Evolutionary conservation across 2,113 vertebrate genomes (phyloP), one percentile per base, ranked within the genome.

Genomic region (Tyrannus savana): DNA sequence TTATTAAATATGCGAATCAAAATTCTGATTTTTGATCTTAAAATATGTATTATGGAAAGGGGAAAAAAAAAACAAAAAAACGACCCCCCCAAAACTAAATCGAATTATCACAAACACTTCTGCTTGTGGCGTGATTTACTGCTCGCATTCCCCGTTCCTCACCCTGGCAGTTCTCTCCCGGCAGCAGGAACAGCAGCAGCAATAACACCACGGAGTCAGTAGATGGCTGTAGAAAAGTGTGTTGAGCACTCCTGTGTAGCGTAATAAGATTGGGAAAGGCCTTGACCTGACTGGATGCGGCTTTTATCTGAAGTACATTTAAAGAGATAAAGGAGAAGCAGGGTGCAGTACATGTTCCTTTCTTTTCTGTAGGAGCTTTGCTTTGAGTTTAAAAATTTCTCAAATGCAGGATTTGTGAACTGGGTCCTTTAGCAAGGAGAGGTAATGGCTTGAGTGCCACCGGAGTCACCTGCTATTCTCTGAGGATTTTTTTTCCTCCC

Each of bases 201-300:
- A 98, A 63, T 98, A 97, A 94, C 98, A 46, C 91, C 25, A 6
- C 73, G 81, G 91, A 93, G 98, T 98, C 98, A 97, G 98, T 98
- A 99, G 98, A 98, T 98, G 98, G 98, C 98, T 98, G 98, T 98
- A 98, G 98, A 98, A 98, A 98, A 98, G 98, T 98, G 87, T 75
- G 97, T 96, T 97, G 96, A 97, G 71, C 94, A 6, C 78, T 76
- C 94, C 69, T 90, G 84, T 67, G 84, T 82, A 94, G 97, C 93
- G 98, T 97, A 97, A 93, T 96, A 96, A 98, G 97, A 97, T 96
- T 97, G 96, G 97, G 97, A 97, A 97, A 98, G 98, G 98, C 98
- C 98, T 98, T 98, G 98, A 98, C 98, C 97, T 84, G 96, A 89
- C 97, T 96, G 97, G 97, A 98, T 97, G 96, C 98, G 87, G 98